These are phyloP conservation scores for Montipora efflorescens DNA, from an alignment of 64 coral and sea anemone species.

Conservation along the genomic window DNA sequence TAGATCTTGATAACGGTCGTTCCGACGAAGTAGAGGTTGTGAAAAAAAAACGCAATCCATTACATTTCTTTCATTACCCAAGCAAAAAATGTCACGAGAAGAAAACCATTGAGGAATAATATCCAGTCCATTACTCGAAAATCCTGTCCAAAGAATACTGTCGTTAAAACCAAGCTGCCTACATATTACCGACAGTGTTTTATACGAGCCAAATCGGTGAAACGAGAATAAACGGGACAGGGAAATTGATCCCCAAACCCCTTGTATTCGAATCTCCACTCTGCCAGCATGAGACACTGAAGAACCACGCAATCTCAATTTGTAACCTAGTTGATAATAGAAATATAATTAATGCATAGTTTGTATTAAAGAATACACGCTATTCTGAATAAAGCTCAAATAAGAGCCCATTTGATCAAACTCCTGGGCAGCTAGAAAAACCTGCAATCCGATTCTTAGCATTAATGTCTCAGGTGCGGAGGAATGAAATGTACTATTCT, in stretches of 20 bases:
- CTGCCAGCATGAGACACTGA: conserved; percentile 1
- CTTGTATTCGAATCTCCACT: background rate
- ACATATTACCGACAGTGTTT: background rate
- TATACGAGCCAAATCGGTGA: background rate
- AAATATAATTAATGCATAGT: background rate
- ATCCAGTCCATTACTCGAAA: background rate
- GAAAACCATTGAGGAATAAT: background rate
- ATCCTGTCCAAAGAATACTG: background rate
- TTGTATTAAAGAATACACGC: background rate
- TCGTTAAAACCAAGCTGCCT: background rate
- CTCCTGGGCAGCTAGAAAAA: too few relatives aligned
- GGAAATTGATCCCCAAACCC: background rate
- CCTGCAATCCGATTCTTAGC: too few relatives aligned
- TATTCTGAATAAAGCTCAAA: background rate
- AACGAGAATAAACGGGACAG: rapidly evolving
- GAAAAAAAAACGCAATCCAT: background rate
- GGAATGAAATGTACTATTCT: too few relatives aligned
- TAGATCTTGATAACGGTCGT: background rate
- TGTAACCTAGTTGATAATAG: background rate
- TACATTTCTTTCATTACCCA: background rate
- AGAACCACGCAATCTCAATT: background rate
- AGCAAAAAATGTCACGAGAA: background rate
- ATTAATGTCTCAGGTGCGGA: too few relatives aligned
- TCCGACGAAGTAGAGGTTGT: background rate
- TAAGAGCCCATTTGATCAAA: background rate